Evolutionary conservation across 2,797 vertebrate species (phyloP).

Genomic region (Propithecus deckenii): DNA sequence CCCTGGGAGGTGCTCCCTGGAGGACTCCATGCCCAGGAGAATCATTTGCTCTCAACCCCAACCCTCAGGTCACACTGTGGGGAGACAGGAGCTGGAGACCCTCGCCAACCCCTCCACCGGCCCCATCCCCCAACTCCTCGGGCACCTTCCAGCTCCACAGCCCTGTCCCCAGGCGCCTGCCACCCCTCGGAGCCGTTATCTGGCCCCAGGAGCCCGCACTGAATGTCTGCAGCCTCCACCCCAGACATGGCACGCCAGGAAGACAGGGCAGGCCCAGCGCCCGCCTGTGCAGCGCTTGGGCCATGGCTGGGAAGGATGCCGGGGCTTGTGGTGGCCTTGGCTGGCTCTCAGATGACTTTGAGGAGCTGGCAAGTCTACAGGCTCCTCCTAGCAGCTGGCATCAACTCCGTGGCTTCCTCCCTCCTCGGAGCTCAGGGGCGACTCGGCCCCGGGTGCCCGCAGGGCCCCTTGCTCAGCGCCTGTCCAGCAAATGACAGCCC

Average conservation of each 20-base stretch:
- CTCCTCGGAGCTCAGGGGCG: neutral
- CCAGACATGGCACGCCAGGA: neutral
- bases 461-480: neutral
- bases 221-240: neutral
- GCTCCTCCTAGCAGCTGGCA: neutral
- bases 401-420: neutral
- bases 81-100: neutral
- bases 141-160: neutral
- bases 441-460: neutral
- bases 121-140: neutral
- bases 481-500: neutral
- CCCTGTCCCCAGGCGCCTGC: neutral
- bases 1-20: neutral
- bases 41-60: neutral
- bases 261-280: neutral
- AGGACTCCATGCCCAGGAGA: neutral
- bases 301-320: neutral
- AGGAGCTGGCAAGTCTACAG: neutral
- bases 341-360: neutral
- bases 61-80: neutral
- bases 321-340: neutral
- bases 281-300: rapidly evolving
- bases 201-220: neutral
- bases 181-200: neutral
- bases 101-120: rapidly evolving